phyloP scores from a whole-genome alignment of 2,888 invertebrate genomes.

The Mimachlamys varia region DNA sequence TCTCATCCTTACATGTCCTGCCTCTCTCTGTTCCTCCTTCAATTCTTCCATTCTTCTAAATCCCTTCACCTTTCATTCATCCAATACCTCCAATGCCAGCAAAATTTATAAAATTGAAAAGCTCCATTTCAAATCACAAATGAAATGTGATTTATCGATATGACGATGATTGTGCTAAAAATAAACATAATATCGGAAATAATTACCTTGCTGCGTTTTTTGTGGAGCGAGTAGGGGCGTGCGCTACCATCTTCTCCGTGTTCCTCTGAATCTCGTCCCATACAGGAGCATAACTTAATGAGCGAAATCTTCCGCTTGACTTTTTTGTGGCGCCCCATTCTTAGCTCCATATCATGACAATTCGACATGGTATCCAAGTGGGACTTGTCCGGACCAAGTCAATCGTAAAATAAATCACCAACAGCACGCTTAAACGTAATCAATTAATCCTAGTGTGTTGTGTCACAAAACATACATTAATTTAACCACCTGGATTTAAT shows the following conservation, averaged over 20 bases:
- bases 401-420: neutral
- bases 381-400: neutral
- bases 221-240: neutral
- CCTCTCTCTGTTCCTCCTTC: neutral
- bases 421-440: neutral
- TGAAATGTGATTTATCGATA: neutral
- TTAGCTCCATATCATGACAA: slow-evolving; percentile 32
- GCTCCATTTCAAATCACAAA: neutral
- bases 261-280: slow-evolving; percentile 45
- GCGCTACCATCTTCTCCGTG: slow-evolving; percentile 42
- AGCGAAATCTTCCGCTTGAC: slow-evolving; percentile 49
- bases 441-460: neutral
- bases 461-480: too few species aligned
- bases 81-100: too few species aligned
- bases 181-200: neutral
- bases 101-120: too few species aligned
- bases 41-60: neutral
- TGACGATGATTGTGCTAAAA: neutral
- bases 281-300: slow-evolving; percentile 49
- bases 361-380: neutral
- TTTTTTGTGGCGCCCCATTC: slow-evolving; percentile 44
- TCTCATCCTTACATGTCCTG: neutral
- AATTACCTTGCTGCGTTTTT: neutral
- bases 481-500: too few species aligned
- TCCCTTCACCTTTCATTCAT: neutral